These are phyloP conservation scores for Rhea americana DNA, from an alignment of 2,113 vertebrate genomes.

Conservation along the genomic window DNA sequence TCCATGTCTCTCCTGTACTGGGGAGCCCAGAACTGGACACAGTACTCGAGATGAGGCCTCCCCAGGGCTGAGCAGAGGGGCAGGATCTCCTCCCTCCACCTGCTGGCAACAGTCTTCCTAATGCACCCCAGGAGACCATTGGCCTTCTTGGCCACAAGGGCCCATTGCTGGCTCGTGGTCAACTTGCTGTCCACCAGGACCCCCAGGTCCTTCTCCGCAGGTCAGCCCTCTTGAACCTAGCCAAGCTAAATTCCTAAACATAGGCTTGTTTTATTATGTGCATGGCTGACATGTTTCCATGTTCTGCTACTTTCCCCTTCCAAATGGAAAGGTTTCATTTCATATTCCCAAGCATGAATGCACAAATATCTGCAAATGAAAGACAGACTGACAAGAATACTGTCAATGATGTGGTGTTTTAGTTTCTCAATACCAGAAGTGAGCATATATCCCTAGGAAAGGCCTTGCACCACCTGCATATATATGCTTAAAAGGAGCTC, in stretches of 20 bases:
- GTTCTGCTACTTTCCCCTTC: not conserved
- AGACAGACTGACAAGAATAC: not conserved
- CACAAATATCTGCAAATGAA: not conserved
- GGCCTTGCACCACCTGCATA: not conserved
- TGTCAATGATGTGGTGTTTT: not conserved
- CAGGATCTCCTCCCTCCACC: too few species aligned
- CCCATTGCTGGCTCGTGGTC: too few species aligned
- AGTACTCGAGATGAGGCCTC: too few species aligned
- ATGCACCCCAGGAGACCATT: too few species aligned
- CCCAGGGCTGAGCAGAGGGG: too few species aligned
- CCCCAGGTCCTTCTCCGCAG: too few species aligned
- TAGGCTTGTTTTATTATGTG: not conserved
- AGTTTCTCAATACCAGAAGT: not conserved
- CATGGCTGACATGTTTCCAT: not conserved
- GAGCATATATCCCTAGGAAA: not conserved
- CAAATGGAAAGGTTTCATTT: not conserved
- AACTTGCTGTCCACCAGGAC: too few species aligned
- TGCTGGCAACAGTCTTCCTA: too few species aligned
- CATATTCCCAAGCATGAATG: not conserved
- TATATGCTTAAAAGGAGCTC: not conserved
- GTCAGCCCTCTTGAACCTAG: too few species aligned
- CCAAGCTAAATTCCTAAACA: not conserved
- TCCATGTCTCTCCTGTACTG: too few species aligned
- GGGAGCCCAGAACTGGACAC: too few species aligned
- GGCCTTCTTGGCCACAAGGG: too few species aligned